Evolutionary conservation across 1,140 invertebrate species (phyloP).

Genomic region (Steinernema khuongi): DNA sequence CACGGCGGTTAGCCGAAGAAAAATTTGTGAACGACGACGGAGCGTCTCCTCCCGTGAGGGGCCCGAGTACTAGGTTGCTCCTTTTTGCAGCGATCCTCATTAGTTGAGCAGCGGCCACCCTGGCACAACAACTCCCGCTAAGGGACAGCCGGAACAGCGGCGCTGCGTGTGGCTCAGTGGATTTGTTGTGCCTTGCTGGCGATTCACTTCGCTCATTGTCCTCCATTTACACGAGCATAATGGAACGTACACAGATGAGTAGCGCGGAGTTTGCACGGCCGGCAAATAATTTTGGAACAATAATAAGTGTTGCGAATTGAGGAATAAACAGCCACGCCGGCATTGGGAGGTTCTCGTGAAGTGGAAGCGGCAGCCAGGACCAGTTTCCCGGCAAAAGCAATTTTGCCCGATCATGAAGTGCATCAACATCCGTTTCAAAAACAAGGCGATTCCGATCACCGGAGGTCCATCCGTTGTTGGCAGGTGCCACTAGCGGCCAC

Average conservation of each 20-base stretch:
- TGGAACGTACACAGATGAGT: neutral
- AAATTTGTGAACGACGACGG: neutral
- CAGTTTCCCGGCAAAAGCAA: neutral
- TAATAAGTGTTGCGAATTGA: constrained; percentile 10
- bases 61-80: constrained; percentile 4
- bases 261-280: neutral
- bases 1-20: neutral
- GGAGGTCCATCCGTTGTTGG: constrained; percentile 10
- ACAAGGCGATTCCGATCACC: neutral
- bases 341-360: neutral
- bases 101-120: neutral
- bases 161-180: neutral
- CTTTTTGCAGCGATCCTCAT: neutral
- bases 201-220: constrained; percentile 15
- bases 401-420: constrained; percentile 9
- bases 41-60: constrained; percentile 22
- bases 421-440: constrained; percentile 1
- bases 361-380: neutral
- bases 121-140: neutral
- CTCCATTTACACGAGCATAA: neutral
- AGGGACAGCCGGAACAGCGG: neutral
- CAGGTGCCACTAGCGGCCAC: neutral
- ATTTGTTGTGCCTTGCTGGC: constrained; percentile 18
- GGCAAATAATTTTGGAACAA: neutral
- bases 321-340: neutral